A percentile compares a stretch with the other conserved stretches of the same genome.
phyloP scores from a whole-genome alignment of 2,113 vertebrate genomes.

The Corythornis vintsioides region DNA sequence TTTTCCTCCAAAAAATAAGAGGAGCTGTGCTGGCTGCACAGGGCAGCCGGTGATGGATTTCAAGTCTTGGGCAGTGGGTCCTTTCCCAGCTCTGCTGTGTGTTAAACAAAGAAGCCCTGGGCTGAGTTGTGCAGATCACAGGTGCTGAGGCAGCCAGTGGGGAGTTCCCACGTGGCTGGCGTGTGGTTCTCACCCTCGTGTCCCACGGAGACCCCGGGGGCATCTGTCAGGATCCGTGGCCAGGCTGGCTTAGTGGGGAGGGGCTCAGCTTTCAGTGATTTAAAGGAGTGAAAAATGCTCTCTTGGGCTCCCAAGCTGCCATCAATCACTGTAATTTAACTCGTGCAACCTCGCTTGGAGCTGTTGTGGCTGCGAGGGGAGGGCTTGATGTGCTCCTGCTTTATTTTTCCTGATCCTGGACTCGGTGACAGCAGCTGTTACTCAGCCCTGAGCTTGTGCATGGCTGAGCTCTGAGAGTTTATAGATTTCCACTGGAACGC shows the following conservation, averaged over 20 bases:
- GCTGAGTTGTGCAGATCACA: background rate
- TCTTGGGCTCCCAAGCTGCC: background rate
- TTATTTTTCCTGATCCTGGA: background rate
- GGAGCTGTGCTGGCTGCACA: background rate
- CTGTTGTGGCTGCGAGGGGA: background rate
- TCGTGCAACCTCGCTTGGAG: background rate
- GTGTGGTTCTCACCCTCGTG: fast-evolving
- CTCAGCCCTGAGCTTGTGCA: background rate
- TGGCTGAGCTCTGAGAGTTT: background rate
- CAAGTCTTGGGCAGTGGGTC: fast-evolving
- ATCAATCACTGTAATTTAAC: background rate
- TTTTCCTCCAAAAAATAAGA: fast-evolving
- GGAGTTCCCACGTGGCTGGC: fast-evolving
- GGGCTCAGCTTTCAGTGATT: background rate
- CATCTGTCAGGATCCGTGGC: background rate
- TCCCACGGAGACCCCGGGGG: background rate
- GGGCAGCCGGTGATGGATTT: background rate
- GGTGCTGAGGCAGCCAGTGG: fast-evolving
- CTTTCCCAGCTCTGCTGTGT: background rate
- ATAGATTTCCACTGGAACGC: background rate
- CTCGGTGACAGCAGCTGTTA: background rate
- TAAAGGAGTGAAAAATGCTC: background rate
- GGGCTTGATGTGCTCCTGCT: background rate
- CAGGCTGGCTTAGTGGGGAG: background rate
- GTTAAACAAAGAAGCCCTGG: background rate